Conservation (phyloP, 1,140 invertebrate species). For the Ridgeia piscesae region DNA sequence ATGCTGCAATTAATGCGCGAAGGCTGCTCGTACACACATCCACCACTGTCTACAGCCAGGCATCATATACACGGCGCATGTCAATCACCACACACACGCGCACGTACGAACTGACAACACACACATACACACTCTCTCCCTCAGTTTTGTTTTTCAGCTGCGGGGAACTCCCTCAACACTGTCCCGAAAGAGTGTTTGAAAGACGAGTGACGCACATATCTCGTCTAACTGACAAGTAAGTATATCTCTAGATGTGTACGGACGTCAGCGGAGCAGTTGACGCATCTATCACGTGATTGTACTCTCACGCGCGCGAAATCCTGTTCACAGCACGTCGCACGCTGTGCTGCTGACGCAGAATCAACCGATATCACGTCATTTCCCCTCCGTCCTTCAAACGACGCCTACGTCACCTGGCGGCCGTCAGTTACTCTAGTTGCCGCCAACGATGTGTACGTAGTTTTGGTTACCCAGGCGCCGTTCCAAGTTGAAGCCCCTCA, state of each 20-base stretch:
- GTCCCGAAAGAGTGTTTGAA: neutral
- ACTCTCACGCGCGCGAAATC: neutral
- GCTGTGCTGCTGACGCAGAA: no score
- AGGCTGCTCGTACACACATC: no score
- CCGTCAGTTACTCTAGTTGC: neutral
- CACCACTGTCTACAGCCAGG: no score
- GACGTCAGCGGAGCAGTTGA: neutral
- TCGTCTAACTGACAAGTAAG: neutral
- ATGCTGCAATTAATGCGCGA: no score
- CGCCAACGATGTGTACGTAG: no score
- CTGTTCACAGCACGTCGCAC: neutral
- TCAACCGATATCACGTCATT: neutral
- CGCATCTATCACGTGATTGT: neutral
- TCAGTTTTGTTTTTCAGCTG: neutral
- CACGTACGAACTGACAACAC: slow-evolving; percentile 28
- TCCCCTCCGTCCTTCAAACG: neutral
- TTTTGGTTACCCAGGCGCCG: no score
- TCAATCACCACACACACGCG: neutral
- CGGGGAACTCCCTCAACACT: neutral
- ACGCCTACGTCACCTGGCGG: neutral
- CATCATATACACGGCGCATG: no score
- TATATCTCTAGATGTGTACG: neutral
- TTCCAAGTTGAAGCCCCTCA: no score
- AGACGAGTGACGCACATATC: neutral
- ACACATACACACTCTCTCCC: slow-evolving; percentile 27